These are phyloP conservation scores for Coleophora deauratella DNA, from an alignment of 2,888 invertebrate species.

Conservation along the genomic window DNA sequence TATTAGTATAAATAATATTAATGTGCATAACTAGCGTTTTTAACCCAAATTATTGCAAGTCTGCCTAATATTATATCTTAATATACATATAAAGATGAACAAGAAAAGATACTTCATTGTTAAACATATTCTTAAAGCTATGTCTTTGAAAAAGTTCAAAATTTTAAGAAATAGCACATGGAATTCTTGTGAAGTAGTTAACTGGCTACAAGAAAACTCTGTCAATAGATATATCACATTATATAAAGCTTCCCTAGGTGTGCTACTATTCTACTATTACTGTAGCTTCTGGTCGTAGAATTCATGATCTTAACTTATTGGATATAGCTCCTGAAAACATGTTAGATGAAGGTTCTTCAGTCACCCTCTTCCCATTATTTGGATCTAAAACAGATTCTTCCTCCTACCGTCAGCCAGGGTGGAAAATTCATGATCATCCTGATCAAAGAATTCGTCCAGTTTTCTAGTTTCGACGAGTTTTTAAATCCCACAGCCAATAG, in stretches of 20 bases:
- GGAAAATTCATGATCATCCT: too few species aligned
- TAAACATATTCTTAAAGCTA: conserved; percentile 12
- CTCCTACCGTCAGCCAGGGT: conserved; percentile 9
- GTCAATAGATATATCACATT: background rate
- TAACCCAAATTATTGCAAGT: conserved; percentile 3
- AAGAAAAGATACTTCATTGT: conserved; percentile 6
- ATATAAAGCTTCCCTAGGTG: conserved; percentile 5
- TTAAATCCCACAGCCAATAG: too few species aligned
- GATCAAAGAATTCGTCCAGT: too few species aligned
- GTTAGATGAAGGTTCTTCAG: background rate
- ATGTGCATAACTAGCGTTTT: conserved; percentile 10
- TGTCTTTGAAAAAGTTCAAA: conserved; percentile 5
- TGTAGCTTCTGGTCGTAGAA: conserved; percentile 10
- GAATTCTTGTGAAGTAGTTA: conserved; percentile 4
- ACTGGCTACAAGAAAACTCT: conserved; percentile 1
- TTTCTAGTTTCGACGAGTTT: too few species aligned
- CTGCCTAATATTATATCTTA: conserved; percentile 1
- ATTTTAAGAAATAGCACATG: conserved; percentile 4
- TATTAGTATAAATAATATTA: background rate
- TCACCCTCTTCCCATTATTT: conserved; percentile 6
- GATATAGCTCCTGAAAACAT: background rate
- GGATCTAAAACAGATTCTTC: conserved; percentile 14
- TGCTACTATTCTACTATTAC: conserved; percentile 7
- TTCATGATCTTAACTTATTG: conserved; percentile 11
- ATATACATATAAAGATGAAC: too few species aligned